Conservation (phyloP, 2,797 vertebrate genomes). For the Australoheros facetus region DNA sequence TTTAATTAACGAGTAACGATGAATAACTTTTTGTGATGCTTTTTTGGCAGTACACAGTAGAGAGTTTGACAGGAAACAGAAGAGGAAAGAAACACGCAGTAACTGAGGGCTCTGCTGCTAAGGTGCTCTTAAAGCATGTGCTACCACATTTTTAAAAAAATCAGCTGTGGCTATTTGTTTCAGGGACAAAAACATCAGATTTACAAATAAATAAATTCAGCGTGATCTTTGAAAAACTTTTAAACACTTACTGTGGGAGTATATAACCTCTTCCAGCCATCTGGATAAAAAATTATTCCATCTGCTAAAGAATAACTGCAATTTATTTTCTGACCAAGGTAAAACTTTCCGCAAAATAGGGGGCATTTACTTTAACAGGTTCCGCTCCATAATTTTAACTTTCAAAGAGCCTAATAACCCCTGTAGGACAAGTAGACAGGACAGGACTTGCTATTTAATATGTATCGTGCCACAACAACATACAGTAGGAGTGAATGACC, state of each 20-base stretch:
- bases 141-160: too few species aligned
- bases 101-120: neutral
- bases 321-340: neutral
- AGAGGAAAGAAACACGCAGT: neutral
- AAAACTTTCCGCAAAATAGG: neutral
- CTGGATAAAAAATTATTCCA: neutral
- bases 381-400: neutral
- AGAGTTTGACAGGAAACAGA: neutral
- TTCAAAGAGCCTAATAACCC: neutral
- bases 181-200: neutral
- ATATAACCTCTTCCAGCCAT: neutral
- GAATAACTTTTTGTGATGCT: neutral
- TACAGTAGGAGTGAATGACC: neutral
- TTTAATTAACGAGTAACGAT: constrained; percentile 5
- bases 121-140: neutral
- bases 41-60: neutral
- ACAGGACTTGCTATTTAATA: neutral
- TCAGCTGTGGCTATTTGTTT: neutral
- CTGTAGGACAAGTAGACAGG: neutral
- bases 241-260: neutral
- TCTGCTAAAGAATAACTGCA: neutral
- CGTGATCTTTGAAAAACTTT: neutral
- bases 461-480: neutral
- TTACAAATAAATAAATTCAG: neutral
- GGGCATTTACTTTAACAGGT: neutral